Conservation (phyloP, 2,113 vertebrate genomes). For the Phalacrocorax carbo region DNA sequence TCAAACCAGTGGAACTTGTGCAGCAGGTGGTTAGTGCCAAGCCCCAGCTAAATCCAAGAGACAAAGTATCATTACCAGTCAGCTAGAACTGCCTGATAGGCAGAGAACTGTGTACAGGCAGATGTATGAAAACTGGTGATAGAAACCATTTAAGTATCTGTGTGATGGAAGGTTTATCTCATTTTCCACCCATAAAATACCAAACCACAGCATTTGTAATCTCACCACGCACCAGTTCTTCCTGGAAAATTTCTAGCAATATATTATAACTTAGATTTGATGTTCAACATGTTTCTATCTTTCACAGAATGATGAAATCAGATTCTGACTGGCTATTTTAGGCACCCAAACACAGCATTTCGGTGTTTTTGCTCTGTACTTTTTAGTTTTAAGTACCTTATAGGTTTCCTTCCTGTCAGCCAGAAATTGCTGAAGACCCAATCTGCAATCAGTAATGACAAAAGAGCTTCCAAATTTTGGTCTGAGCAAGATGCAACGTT, state of each 20-base stretch:
- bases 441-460: background rate
- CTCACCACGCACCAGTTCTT: background rate
- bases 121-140: background rate
- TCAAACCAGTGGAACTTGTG: background rate
- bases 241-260: background rate
- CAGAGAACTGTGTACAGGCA: background rate
- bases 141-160: background rate
- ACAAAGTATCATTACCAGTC: background rate
- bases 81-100: background rate
- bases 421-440: background rate
- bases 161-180: background rate
- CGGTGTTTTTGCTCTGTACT: background rate
- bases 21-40: background rate
- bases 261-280: background rate
- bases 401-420: background rate
- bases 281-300: fast-evolving
- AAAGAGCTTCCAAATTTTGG: background rate
- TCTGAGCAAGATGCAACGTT: background rate
- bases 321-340: background rate
- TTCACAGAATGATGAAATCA: background rate
- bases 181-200: background rate
- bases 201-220: background rate
- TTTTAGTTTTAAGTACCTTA: background rate
- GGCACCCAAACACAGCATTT: background rate
- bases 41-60: background rate